Evolutionary conservation across 2,888 invertebrate species (phyloP), one percentile per base, ranked within the genome.

Genomic region (Drosophila prolongata): DNA sequence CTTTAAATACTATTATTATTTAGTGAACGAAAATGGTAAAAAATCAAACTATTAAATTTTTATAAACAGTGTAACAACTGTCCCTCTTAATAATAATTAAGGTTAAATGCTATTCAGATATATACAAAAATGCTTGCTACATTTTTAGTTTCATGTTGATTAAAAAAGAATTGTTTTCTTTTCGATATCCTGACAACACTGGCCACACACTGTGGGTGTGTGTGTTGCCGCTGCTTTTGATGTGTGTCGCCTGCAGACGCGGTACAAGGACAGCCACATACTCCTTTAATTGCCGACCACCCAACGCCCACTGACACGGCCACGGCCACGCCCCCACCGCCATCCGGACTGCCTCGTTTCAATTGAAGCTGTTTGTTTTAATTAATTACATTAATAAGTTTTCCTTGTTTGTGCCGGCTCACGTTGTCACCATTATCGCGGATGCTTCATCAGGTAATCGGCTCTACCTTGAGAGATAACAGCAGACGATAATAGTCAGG

Each of bases 331-430:
- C 37, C 60, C 49, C 47, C 16, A 14, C 19, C n/a, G 16, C 6
- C 52, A 30, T 24, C 14, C 40, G 16, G 38, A 38, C 65, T 42
- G 50, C 38, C 54, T 40, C 54, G 57, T 49, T 80, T 86, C 86
- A 87, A 80, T 86, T 86, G 78, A 82, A 86, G 56, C 73, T 64
- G 80, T 73, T 89, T 74, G 70, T 81, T 76, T 79, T 82, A 86
- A 87, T 86, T 85, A 89, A 87, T 86, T 73, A 60, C 66, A 89
- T 89, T 87, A 78, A 87, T 73, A 80, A 74, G 67, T 61, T 80
- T 82, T 86, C 52, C 84, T 70, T 80, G 69, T 77, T 76, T 71
- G 64, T 35, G 47, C 49, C 75, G 49, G 57, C 77, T 71, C 66
- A 66, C 67, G 55, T 65, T 71, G 75, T 66, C 75, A 55, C 46